Base-by-base conservation (phyloP, 2,888 invertebrate genomes). In the Polydrusus tereticollis region DNA sequence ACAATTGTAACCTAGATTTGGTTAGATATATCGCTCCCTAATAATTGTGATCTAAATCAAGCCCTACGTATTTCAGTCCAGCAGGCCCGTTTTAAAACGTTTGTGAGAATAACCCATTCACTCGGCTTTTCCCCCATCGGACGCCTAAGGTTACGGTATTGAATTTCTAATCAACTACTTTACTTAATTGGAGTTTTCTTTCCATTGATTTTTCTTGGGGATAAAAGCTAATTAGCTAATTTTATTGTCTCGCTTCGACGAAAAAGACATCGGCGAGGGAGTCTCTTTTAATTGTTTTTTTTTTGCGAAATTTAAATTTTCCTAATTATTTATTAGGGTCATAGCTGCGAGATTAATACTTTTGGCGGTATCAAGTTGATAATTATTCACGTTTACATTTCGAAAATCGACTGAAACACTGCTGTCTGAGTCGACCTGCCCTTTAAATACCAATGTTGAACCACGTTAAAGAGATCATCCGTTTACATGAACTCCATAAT, bases 151-250 rank as follows among this genome's bases (percentile, higher is more conserved):
- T 63, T 69, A 69, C 69, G 63, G 71, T 66, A 80, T 79, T 79
- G 80, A 80, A 80, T 80, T 78, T 76, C 76, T 81, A 81, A 80
- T 80, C 77, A 78, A 79, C 77, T 79, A 79, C 80, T 80, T 78
- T 75, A 76, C 74, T 78, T 80, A 80, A 81, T 80, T 79, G 78
- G 69, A 72, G 67, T 74, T 75, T 62, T 60, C 67, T 69, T 73
- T 71, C 68, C 64, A 70, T 72, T 70, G 73, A 73, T 73, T 73
- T 73, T 73, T 73, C 73, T 69, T 69, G 36, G 59, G 72, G 72
- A 58, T 72, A 72, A 72, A 72, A 69, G 72, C 72, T 67, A 67
- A 72, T 72, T 72, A 67, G 67, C 72, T 72, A 72, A 72, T 72
- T 72, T 72, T 72, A 72, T 72, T 63, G 71, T 65, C 71, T 65